Base-by-base conservation (phyloP, 2,113 vertebrate genomes). In the Agapornis roseicollis region DNA sequence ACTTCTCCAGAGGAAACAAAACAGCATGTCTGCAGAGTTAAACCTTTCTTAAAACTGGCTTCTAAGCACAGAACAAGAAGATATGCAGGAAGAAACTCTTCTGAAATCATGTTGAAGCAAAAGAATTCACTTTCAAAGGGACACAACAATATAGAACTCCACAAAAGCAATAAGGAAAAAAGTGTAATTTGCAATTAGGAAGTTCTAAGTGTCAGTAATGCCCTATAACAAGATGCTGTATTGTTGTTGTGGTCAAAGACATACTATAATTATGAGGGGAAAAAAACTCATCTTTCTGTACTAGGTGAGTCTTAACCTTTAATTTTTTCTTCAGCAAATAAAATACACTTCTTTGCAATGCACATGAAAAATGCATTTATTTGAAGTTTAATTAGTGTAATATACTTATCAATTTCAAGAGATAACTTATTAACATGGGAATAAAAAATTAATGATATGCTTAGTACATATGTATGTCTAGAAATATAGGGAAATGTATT, bases 1-100 rank as follows among this genome's bases (percentile, higher is more conserved):
- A 97, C 25, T 85, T 42, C 93, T 96, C 87, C 84, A 85, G 93
- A 95, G 80, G 86, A 94, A 96, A 97, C 52, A 96, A 91, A 91
- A 53, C 27, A 89, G 22, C 41, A 76, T 70, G 22, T 77, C 89
- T 95, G 46, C 81, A 93, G 94, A 94, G 47, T 80, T 94, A 78
- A 88, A 3, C 15, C 11, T 78, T 29, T 79, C 87, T 84, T 47
- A 85, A 96, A 88, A n/a, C 18, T 82, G 29, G 2, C 15, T 94
- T 89, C 41, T 82, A 87, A 86, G 23, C 18, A 31, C 58, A 85
- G 12, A 24, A 55, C 23, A 87, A 53, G 42, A 72, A 49, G 15
- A 77, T 39, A 41, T 76, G 13, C 44, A 76, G 65, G 33, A 72
- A 87, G n/a, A 84, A 50, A 44, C 4, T 6, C 5, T 11, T 61